A percentile compares a stretch with the other conserved stretches of the same genome.
Conservation (phyloP, 2,797 vertebrate genomes). For the Morus bassanus region DNA sequence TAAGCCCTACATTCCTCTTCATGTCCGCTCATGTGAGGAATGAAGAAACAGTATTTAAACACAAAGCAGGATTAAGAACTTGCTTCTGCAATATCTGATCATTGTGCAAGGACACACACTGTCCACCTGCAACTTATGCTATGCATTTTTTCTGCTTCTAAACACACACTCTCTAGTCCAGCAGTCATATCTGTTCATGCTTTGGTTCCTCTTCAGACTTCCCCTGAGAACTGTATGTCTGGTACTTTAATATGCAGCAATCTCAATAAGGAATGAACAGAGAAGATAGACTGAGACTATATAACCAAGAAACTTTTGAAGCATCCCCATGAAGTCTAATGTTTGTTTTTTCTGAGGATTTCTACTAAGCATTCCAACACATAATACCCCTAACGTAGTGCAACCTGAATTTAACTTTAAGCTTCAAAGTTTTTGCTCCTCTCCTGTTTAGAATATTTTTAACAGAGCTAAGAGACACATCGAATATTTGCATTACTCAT, state of each 20-base stretch:
- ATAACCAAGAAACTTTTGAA: neutral
- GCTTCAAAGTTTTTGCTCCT: neutral
- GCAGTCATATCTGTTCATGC: neutral
- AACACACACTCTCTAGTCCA: neutral
- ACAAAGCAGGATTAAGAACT: neutral
- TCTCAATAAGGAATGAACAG: neutral
- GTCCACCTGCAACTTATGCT: neutral
- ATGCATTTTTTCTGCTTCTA: neutral
- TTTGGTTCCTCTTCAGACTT: neutral
- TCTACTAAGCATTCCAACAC: neutral
- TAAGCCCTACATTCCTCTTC: neutral
- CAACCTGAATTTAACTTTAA: neutral
- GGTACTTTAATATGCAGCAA: neutral
- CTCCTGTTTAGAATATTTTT: neutral
- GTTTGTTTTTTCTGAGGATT: neutral
- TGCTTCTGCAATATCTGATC: neutral
- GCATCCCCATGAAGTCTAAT: neutral
- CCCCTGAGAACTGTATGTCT: neutral
- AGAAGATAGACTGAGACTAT: neutral
- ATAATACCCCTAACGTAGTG: neutral
- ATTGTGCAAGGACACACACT: neutral
- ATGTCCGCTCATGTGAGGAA: neutral
- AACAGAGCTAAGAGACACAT: neutral
- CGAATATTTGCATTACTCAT: constrained; percentile 20
- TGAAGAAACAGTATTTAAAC: neutral